Conservation (phyloP, 2,797 vertebrate genomes). For the Epinephelus coioides region DNA sequence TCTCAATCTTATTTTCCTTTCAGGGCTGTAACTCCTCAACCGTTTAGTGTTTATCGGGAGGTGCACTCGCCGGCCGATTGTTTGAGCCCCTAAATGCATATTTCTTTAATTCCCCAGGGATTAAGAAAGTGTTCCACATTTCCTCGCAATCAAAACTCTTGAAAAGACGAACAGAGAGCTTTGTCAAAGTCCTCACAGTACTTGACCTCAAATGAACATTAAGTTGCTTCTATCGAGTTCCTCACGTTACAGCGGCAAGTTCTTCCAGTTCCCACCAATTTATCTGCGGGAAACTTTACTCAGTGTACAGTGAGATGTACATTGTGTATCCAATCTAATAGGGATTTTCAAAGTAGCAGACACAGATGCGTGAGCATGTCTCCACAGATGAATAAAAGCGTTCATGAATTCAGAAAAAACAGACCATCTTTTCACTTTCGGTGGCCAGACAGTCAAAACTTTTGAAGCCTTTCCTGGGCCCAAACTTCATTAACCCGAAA, state of each 20-base stretch:
- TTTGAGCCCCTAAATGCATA: constrained; percentile 75
- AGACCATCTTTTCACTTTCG: constrained; percentile 17
- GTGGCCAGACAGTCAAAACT: constrained; percentile 17
- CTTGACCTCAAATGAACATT: constrained; percentile 71
- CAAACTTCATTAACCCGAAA: constrained; percentile 26
- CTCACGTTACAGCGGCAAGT: constrained; percentile 53
- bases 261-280: constrained; percentile 56
- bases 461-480: constrained; percentile 1
- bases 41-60: constrained; percentile 75
- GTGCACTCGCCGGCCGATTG: constrained; percentile 70
- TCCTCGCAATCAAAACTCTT: constrained; percentile 65
- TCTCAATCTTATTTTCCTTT: constrained; percentile 76
- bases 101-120: constrained; percentile 78
- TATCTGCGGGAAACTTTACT: constrained; percentile 50
- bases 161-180: constrained; percentile 68
- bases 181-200: constrained; percentile 64
- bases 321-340: constrained; percentile 38
- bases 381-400: constrained; percentile 34
- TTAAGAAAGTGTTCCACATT: constrained; percentile 74
- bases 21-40: constrained; percentile 69
- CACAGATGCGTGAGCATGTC: constrained; percentile 52
- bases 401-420: constrained; percentile 42
- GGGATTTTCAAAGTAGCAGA: constrained; percentile 52
- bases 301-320: constrained; percentile 53
- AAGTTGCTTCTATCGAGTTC: constrained; percentile 56